Base-by-base conservation (phyloP, 35 echinoderm and acorn worm species). In the Apostichopus californicus region DNA sequence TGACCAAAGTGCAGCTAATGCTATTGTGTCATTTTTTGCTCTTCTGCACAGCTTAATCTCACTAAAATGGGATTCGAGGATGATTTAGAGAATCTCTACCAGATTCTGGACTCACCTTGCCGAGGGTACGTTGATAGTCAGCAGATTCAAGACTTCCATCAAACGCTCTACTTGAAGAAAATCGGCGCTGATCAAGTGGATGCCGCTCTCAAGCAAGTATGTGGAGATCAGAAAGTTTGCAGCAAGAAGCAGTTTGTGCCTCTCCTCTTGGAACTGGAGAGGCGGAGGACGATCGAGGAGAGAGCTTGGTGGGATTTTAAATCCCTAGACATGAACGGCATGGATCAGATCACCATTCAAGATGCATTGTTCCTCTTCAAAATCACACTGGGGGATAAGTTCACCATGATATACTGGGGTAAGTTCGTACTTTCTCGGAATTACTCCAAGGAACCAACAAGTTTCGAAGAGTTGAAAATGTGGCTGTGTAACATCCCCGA, bases 251-350 rank as follows among this genome's bases (percentile, higher is more conserved):
- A 93, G 9, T 98, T 98, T 77, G 22, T 98, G 5, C 93, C 93
- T 57, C 86, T 98, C 1, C 93, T 98, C 5, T 89, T 98, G 25
- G 97, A 98, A 86, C 56, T 98, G 46, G 97, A 98, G 93, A 86
- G 97, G 18, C 92, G 97, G 10, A 94, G 85, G 28, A 90, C 88
- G 1, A 70, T 96, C 57, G 95, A 96, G 75, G 85, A 98, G 26
- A 77, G 93, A 88, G 91, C 95, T 6, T 94, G 93, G 97, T 98
- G 97, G 97, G 97, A 98, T 89, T 98, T 98, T 86, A 94, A 96
- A 89, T 95, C 93, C 18, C 91, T 98, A 1, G 97, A 98, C 75
- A 96, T 71, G 81, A 89, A 87, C 21, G 97, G 92, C 73, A 88
- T 81, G 5, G 91, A 95, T 66, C 90, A 81, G 59, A 96, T 98